A percentile compares a stretch with the other conserved stretches of the same genome.
Evolutionary conservation across 2,888 invertebrate species (phyloP).

Genomic region (Hemaris fuciformis): DNA sequence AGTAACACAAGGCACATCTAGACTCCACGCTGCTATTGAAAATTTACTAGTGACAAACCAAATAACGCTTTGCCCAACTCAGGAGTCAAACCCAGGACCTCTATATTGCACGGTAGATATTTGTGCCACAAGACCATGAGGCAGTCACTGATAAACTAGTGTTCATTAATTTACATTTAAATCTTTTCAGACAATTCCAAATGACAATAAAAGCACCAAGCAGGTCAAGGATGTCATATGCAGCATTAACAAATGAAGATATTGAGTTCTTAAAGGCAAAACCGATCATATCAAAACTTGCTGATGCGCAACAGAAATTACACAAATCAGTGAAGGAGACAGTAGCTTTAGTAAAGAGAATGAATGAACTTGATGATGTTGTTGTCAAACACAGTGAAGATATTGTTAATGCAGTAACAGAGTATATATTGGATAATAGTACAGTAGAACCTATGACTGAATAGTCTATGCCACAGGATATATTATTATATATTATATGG

Average conservation of each 20-base stretch:
- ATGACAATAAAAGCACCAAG: constrained; percentile 52
- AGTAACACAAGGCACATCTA: too few relatives aligned
- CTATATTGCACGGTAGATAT: too few relatives aligned
- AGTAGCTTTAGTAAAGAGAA: constrained; percentile 45
- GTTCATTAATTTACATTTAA: constrained; percentile 6
- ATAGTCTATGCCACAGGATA: neutral
- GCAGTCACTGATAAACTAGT: too few relatives aligned
- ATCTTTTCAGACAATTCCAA: constrained; percentile 63
- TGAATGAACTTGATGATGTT: constrained; percentile 54
- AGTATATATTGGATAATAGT: constrained; percentile 67
- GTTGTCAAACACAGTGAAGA: constrained; percentile 54
- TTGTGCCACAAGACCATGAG: too few relatives aligned
- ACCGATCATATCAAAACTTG: constrained; percentile 59
- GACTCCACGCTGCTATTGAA: too few relatives aligned
- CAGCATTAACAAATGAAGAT: constrained; percentile 65
- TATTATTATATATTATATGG: neutral
- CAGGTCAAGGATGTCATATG: constrained; percentile 58
- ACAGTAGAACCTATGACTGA: constrained; percentile 45
- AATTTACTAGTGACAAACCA: too few relatives aligned
- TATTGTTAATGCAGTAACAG: constrained; percentile 53
- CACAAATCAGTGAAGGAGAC: constrained; percentile 57
- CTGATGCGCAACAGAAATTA: constrained; percentile 58
- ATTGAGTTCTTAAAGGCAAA: constrained; percentile 68
- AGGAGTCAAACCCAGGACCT: too few relatives aligned
- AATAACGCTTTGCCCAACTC: too few relatives aligned